Evolutionary conservation across 2,113 vertebrate species (phyloP).

Genomic region (Halcyon malimbica): DNA sequence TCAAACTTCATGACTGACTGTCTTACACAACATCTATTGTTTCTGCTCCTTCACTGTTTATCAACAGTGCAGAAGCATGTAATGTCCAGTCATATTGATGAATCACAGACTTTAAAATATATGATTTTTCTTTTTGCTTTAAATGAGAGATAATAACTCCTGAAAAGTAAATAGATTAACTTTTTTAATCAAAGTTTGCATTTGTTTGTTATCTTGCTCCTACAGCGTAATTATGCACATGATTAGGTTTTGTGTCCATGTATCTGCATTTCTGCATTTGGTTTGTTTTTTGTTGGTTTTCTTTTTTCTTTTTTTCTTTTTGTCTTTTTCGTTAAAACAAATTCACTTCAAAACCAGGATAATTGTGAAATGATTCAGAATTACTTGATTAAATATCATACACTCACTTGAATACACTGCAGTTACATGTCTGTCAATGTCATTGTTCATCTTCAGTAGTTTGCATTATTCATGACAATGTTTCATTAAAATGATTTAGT

Average conservation of each 20-base stretch:
- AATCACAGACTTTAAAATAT: not conserved
- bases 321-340: not conserved
- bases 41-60: not conserved
- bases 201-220: not conserved
- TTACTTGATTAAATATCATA: not conserved
- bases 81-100: not conserved
- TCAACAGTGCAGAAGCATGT: not conserved
- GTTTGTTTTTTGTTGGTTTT: no score
- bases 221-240: not conserved
- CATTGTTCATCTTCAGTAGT: not conserved
- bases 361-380: not conserved
- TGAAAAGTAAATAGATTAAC: not conserved
- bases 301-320: no score
- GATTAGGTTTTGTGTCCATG: not conserved
- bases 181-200: not conserved
- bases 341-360: not conserved
- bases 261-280: not conserved
- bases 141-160: not conserved
- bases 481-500: not conserved
- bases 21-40: not conserved
- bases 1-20: not conserved
- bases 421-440: not conserved
- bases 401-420: rapidly evolving
- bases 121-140: not conserved
- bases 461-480: not conserved